phyloP scores from a whole-genome alignment of 2,113 vertebrate species.

The Bolborhynchus lineola region DNA sequence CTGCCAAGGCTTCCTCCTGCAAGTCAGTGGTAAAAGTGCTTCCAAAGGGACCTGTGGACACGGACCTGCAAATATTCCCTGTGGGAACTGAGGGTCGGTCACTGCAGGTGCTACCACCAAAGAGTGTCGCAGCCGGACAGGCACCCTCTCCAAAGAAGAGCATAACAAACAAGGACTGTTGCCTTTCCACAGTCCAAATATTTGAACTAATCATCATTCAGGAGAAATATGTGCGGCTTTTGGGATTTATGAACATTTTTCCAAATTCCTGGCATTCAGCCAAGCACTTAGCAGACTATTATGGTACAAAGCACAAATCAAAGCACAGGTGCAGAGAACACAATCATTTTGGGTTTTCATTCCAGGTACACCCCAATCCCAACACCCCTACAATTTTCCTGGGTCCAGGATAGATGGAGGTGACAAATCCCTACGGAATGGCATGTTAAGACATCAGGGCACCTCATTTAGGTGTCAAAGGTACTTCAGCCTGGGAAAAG shows the following conservation, averaged over 20 bases:
- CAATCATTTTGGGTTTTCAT: accelerated
- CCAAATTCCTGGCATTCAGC: neutral
- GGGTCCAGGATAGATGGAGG: neutral
- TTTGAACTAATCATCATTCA: neutral
- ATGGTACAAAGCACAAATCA: neutral
- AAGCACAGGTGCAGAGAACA: neutral
- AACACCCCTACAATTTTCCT: no score
- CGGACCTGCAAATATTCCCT: neutral
- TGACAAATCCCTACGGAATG: neutral
- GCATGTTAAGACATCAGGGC: neutral
- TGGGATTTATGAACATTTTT: neutral
- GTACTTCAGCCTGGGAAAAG: neutral
- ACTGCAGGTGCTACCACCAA: neutral
- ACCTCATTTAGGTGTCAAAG: neutral
- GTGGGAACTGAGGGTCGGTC: neutral
- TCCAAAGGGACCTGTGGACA: accelerated
- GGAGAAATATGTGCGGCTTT: neutral
- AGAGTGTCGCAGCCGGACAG: neutral
- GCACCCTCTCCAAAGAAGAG: neutral
- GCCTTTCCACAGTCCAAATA: neutral
- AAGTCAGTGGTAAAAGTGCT: neutral
- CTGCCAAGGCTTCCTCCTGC: neutral
- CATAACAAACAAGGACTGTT: neutral
- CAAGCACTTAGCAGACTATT: neutral
- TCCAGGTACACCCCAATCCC: neutral